Evolutionary conservation across 2,797 vertebrate genomes (phyloP).

Genomic region (Salarias fasciatus): DNA sequence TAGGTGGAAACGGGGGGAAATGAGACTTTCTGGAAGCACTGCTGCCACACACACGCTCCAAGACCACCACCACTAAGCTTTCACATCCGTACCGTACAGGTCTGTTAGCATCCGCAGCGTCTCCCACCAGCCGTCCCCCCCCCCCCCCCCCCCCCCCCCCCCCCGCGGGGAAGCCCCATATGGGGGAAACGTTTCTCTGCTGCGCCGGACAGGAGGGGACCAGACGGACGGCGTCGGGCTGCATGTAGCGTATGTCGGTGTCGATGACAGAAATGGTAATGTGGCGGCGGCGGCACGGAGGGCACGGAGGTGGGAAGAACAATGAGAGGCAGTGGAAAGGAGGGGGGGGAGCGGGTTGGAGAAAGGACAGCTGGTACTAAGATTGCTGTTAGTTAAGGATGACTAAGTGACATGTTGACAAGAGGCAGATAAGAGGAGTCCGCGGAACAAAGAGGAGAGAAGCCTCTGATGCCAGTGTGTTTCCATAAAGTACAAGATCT

Average conservation of each 20-base stretch:
- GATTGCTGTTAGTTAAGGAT: constrained; percentile 64
- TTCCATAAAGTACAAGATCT: constrained; percentile 53
- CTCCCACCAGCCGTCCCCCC: constrained; percentile 41
- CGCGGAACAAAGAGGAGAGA: constrained; percentile 57
- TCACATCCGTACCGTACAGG: constrained; percentile 9
- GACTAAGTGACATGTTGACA: constrained; percentile 70
- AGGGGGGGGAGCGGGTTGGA: constrained; percentile 24
- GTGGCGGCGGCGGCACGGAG: constrained; percentile 44
- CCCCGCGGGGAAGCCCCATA: constrained; percentile 58
- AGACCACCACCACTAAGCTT: too few species aligned
- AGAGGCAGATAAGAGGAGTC: constrained; percentile 56
- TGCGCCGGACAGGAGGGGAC: constrained; percentile 21
- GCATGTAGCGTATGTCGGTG: constrained; percentile 34
- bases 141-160: constrained; percentile 55
- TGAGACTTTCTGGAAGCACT: too few species aligned
- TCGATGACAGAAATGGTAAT: constrained; percentile 35
- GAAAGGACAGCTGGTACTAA: constrained; percentile 53
- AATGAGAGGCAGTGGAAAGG: constrained; percentile 16
- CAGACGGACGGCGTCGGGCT: constrained; percentile 49
- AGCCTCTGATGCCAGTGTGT: constrained; percentile 46
- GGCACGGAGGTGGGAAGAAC: constrained; percentile 16
- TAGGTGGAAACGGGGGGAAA: too few species aligned
- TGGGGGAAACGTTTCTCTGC: constrained; percentile 56
- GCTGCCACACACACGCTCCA: too few species aligned
- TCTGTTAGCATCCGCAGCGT: constrained; percentile 34